Percentiles rank a stretch among this genome's conserved stretches.
Conservation (phyloP, 2,113 vertebrate genomes). For the Epinephelus cyanopodus region DNA sequence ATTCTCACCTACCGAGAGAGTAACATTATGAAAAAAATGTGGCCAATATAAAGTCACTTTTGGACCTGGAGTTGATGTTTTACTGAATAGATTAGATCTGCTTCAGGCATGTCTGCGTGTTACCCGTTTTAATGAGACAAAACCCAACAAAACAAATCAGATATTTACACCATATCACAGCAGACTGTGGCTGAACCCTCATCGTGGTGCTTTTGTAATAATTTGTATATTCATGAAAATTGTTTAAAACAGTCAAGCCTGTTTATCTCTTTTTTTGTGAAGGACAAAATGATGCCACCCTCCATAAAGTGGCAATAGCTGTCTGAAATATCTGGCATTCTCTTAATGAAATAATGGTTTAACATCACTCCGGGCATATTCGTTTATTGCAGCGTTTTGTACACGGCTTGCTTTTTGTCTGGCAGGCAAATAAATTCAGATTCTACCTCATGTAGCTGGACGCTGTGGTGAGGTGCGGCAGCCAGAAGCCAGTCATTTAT, state of each 20-base stretch:
- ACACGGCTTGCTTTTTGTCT: constrained; percentile 35
- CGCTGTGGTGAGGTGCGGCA: constrained; percentile 26
- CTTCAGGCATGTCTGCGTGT: constrained; percentile 48
- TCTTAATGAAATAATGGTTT: constrained; percentile 36
- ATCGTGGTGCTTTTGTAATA: constrained; percentile 27
- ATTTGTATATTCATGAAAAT: constrained; percentile 3
- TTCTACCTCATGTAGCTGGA: constrained; percentile 25
- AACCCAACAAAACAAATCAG: constrained; percentile 16
- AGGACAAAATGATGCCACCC: constrained; percentile 10
- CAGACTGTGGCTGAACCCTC: constrained; percentile 23
- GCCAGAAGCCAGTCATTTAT: constrained; percentile 45
- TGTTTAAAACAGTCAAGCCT: constrained; percentile 11
- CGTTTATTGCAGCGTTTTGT: constrained; percentile 43
- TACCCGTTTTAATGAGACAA: constrained; percentile 56
- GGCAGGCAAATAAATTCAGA: constrained; percentile 53
- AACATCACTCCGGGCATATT: constrained; percentile 18
- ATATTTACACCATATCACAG: constrained; percentile 71
- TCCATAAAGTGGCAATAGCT: constrained; percentile 23
- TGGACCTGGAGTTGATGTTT: constrained; percentile 16
- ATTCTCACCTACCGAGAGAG: constrained; percentile 30
- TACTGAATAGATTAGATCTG: constrained; percentile 12
- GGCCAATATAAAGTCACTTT: constrained; percentile 10
- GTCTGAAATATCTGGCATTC: constrained; percentile 48
- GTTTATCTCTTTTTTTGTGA: neutral
- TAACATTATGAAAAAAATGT: neutral